phyloP scores from a whole-genome alignment of 2,797 vertebrate species.

The Rhinella marina region DNA sequence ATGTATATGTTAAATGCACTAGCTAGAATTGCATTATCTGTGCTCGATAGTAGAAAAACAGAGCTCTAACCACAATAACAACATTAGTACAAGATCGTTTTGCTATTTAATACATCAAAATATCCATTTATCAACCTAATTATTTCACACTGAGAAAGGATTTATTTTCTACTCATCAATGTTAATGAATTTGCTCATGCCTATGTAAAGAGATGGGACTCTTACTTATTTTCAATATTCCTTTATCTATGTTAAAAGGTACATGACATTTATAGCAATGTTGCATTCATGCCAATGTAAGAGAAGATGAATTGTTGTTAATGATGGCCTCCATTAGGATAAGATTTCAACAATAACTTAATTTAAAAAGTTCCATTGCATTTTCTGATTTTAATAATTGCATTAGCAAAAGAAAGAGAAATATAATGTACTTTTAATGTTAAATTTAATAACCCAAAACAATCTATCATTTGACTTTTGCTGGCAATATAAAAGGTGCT shows the following conservation, averaged over 20 bases:
- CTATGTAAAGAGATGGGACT: neutral
- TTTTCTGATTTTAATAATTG: constrained; percentile 53
- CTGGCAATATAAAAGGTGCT: constrained; percentile 57
- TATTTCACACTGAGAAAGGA: neutral
- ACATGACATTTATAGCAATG: constrained; percentile 36
- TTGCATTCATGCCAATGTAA: constrained; percentile 30
- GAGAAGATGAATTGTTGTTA: constrained; percentile 47
- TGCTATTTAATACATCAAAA: neutral
- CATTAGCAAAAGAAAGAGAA: constrained; percentile 55
- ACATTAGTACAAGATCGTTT: neutral
- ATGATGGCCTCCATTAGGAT: constrained; percentile 52
- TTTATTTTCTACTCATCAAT: neutral
- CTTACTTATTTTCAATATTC: neutral
- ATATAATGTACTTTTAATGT: constrained; percentile 63
- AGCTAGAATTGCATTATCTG: too few relatives aligned
- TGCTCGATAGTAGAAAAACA: neutral
- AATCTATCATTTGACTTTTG: constrained; percentile 60
- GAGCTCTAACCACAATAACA: neutral
- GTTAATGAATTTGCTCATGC: neutral
- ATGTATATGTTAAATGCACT: too few relatives aligned
- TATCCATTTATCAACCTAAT: neutral
- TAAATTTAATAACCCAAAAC: constrained; percentile 62
- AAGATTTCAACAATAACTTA: constrained; percentile 42
- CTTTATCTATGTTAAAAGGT: constrained; percentile 6
- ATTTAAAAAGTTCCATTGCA: constrained; percentile 55